Evolutionary conservation across 37 sponge, comb jelly and placozoan species (phyloP).

Genomic region (Oopsacas minuta): DNA sequence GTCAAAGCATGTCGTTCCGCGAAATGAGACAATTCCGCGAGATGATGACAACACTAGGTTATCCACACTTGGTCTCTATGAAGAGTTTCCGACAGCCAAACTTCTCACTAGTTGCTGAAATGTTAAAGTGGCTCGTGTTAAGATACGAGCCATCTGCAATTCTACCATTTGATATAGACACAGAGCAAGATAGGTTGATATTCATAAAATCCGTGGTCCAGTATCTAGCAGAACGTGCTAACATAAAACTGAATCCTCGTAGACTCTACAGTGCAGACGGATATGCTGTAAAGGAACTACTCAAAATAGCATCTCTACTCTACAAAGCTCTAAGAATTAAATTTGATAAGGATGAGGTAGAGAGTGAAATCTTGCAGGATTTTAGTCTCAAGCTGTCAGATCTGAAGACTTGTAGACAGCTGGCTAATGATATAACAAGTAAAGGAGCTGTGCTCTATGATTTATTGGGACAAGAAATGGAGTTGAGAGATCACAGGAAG

Average conservation of each 20-base stretch:
- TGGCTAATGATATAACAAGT: slow-evolving; percentile 83
- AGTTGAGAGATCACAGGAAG: slow-evolving; percentile 52
- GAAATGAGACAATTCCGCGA: slow-evolving; percentile 63
- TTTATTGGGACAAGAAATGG: slow-evolving; percentile 73
- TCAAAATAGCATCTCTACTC: slow-evolving; percentile 73
- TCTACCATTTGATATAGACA: slow-evolving; percentile 75
- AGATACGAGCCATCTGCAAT: slow-evolving; percentile 85
- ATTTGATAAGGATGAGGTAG: slow-evolving; percentile 9
- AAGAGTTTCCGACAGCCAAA: slow-evolving; percentile 94
- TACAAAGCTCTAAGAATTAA: slow-evolving; percentile 70
- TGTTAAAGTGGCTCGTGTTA: slow-evolving; percentile 76
- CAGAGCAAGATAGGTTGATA: slow-evolving; percentile 87
- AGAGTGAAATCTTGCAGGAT: neutral
- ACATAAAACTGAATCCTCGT: slow-evolving; percentile 86
- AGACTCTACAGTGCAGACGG: slow-evolving; percentile 94
- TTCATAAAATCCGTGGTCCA: slow-evolving; percentile 86
- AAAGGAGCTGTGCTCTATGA: slow-evolving; percentile 80
- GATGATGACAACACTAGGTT: slow-evolving; percentile 88
- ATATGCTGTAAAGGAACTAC: slow-evolving; percentile 92
- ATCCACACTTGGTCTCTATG: slow-evolving; percentile 85
- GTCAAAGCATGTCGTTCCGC: neutral
- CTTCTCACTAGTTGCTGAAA: slow-evolving; percentile 82
- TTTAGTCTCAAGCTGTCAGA: slow-evolving; percentile 44
- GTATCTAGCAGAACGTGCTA: slow-evolving; percentile 83
- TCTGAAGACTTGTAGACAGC: slow-evolving; percentile 73